Evolutionary conservation across 2,797 vertebrate species (phyloP), one percentile per base, ranked within the genome.

Genomic region (Rhinophrynus dorsalis): DNA sequence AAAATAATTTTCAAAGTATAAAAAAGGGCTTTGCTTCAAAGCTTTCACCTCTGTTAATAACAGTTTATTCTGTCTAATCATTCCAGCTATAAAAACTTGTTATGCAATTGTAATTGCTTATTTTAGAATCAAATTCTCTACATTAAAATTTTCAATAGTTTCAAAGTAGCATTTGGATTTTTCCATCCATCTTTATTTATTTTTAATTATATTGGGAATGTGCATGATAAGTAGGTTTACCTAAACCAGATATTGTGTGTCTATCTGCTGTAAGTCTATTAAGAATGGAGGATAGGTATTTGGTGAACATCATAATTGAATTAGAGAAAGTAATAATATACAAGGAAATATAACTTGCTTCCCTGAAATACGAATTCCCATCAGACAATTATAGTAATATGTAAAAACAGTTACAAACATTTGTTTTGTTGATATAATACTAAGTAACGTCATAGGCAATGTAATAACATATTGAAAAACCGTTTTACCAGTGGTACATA

Each of bases 221-320:
- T 47, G 26, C 55, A 50, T 62, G 56, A 29, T 42, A 24, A 54
- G 32, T 56, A 54, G 78, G 35, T 24, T 35, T 2, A 38, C 23
- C 13, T 76, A 61, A 65, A 64, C 56, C 4, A 72, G 48, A 12
- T 20, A 48, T 10, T 15, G 18, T 62, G 66, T 67, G 37, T 7
- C 11, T 61, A 20, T 74, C 58, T 74, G 40, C 42, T 52, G 32
- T 60, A 75, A 76, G 21, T 23, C 45, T 24, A 23, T 48, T 23
- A 48, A 24, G 21, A 24, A 48, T 23, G 8, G 21, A 2, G 11
- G 20, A 24, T 11, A 48, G 9, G 13, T 35, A 9, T n/a, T n/a
- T n/a, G n/a, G n/a, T n/a, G n/a, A 11, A 45, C 6, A 21, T 20
- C 17, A 8, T 45, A 45, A 45, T 45, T 20, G 42, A 8, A 45